Base-by-base conservation (phyloP, 64 coral and sea anemone genomes). In the Stichodactyla mertensii region DNA sequence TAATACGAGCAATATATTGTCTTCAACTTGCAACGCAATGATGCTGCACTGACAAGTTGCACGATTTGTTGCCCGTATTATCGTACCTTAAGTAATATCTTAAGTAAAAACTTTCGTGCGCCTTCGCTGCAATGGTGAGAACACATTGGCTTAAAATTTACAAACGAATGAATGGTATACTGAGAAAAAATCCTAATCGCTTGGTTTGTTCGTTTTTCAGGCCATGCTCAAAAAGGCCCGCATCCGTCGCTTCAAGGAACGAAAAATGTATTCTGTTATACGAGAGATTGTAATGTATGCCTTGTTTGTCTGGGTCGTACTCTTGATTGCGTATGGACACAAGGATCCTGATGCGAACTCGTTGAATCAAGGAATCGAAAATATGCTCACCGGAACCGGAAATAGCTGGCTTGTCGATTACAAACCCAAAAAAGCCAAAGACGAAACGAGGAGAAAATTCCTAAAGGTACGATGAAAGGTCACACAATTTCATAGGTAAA, bases 271-370 rank as follows among this genome's bases (percentile, higher is more conserved):
- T 26, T 87, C 87, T 10, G 93, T 98, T 10, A 92, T 95, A 24
- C 85, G 83, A 52, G 96, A 98, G 86, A 92, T 98, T 5, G 61
- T 95, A 19, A 85, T 95, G 57, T 98, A 92, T 61, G 87, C 93
- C 52, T 4, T 98, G 60, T 98, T 98, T 85, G 93, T 94, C 55
- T 95, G 93, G 93, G 67, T 98, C n/a, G 96, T 98, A 11, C 62
- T 98, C 6, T 59, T 94, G 51, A 91, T 90, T 54, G 96, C 96
- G 12, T 95, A 98, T 16, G 96, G 90, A n/a, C 90, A 98, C 82
- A 88, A 93, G 56, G 96, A 98, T 78, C 93, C 96, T 24, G 87
- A 98, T 89, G 92, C 96, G 54, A 87, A 94, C 79, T 79, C 77
- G 53, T 86, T 94, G 84, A 94, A 93, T 12, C 86, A 86, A 26